Evolutionary conservation across 2,797 vertebrate genomes (phyloP), one percentile per base, ranked within the genome.

Genomic region (Antrozous pallidus): DNA sequence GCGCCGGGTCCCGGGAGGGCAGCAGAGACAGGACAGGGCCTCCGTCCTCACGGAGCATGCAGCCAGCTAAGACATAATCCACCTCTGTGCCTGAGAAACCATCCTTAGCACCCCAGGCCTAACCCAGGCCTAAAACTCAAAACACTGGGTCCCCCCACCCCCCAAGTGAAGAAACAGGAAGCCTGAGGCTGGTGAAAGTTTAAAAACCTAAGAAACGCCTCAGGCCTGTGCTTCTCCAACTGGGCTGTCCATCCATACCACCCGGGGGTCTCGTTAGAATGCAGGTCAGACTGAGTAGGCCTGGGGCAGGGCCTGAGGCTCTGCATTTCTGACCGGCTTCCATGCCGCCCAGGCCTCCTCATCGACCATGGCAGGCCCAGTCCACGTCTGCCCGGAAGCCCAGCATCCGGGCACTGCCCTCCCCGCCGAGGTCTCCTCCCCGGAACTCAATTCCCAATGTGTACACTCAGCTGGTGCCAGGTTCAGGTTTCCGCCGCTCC

Each of bases 1-100:
- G 1, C 0, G 0, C 24, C 17, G 12, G 20, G 24, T 11, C 17
- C 75, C 10, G 0, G 45, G 42, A 33, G 92, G 2, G 1, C 58
- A 54, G 1, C 0, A 63, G n/a, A 61, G 17, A 56, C 26, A 33
- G 65, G 42, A 31, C 7, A 9, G 17, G 28, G 73, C 33, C 61
- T 42, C 61, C 71, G 42, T 24, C 93, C 22, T 31, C 9, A 1
- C 0, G 0, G 70, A 78, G 14, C n/a, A 14, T 0, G 1, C 58
- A 17, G 73, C 67, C 92, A 71, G 78, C 63, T 6, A 17, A 42
- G 67, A 12, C 11, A 49, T 1, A 54, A 80, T 1, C 49, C 40
- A 67, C 11, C 36, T 22, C 8, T 1, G 0, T 3, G 51, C 67
- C 17, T 20, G 81, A 67, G n/a, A 47, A 63, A 16, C 17, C 47